Base-by-base conservation (phyloP, 2,888 invertebrate genomes). In the Oscheius sp. region DNA sequence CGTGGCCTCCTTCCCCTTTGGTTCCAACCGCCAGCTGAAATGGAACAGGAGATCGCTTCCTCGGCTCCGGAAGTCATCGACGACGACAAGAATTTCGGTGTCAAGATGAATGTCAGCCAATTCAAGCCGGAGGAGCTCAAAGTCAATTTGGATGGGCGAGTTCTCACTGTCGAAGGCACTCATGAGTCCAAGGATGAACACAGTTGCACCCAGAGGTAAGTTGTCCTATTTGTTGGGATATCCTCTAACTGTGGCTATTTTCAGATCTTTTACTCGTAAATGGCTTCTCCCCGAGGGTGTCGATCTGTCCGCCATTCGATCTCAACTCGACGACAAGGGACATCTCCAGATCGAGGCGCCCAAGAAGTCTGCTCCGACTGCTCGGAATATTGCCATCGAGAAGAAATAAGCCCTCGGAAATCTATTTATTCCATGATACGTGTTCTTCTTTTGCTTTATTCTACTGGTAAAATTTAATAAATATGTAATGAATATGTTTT, bases 111-210 rank as follows among this genome's bases (percentile, higher is more conserved):
- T 25, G 76, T 79, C 21, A 45, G 69, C 13, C 66, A 72, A 13
- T 79, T 76, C 76, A 75, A 73, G 69, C 80, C 80, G 23, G 78
- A 80, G 55, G 78, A 80, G 61, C 61, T 80, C 43, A 77, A 74
- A 56, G 72, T 80, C 69, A 77, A 74, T 25, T 53, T 80, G 46
- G 76, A 78, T n/a, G 78, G 77, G 41, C 68, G 70, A 18, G 41
- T 71, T 18, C 69, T 80, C 46, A 78, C 72, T 45, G 55, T 80
- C 41, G 75, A 74, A 43, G 80, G 80, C 52, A 27, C 73, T 16
- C 80, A 80, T 43, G 76, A 78, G 23, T 41, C 23, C 1, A 43
- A 63, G 23, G 63, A 63, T 21, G 45, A 63, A 13, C 18, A 63
- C 43, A 21, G 46, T 12, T 58, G 7, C 29, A 29, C 27, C 29